Evolutionary conservation across 2,888 invertebrate species (phyloP), one percentile per base, ranked within the genome.

Genomic region (Suillia variegata): DNA sequence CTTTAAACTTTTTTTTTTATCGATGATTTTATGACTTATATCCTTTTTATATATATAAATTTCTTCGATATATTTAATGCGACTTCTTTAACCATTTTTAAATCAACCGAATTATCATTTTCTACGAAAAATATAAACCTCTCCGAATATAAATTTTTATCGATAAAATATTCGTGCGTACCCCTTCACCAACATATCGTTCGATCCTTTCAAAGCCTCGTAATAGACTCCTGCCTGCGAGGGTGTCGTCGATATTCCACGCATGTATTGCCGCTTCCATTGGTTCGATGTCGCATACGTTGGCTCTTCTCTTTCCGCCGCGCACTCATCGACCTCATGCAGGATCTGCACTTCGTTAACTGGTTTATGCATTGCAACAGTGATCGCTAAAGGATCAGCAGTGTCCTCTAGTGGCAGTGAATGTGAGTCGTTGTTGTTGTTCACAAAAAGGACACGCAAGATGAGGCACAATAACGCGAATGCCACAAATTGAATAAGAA

Each of bases 211-310:
- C 6, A 80, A 66, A 0, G 80, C 78, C 61, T 80, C 79, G 42
- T 80, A 80, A 61, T 80, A 79, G 57, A 79, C 71, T 4, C 77
- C 71, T 1, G 74, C 75, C 55, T 78, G 80, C 1, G 80, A 79
- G 24, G 73, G 70, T 1, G 79, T 75, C 8, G 71, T 69, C 1
- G 79, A 80, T 18, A 79, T 73, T n/a, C 79, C 80, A 1, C 80
- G 67, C 68, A 78, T 73, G 21, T 80, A 80, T 54, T 80, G 80
- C 0, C 73, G 71, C 60, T 74, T 78, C 77, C 76, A 76, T 38
- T 77, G 72, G 51, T 69, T 69, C 59, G 70, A 73, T 6, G 76
- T 66, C 1, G 73, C 59, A n/a, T n/a, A n/a, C 20, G 72, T 70
- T 3, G 73, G 69, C 55, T 77, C 74, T 0, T 77, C 77, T 48